A percentile compares a stretch with the other conserved stretches of the same genome.
These are phyloP conservation scores for Drosophila anomelani DNA, from an alignment of 2,888 invertebrate genomes.

Conservation along the genomic window DNA sequence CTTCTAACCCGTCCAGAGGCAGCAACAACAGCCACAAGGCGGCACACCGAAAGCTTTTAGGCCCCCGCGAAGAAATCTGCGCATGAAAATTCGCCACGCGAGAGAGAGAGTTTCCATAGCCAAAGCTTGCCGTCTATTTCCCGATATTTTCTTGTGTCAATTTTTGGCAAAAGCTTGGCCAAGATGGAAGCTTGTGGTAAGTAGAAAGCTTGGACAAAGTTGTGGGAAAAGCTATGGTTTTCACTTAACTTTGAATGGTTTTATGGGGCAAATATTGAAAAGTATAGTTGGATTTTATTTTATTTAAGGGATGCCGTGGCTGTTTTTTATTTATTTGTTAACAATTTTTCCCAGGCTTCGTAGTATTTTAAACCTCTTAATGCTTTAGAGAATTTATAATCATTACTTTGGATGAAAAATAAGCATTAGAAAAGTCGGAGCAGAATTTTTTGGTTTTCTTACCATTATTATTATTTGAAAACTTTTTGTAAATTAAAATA, in stretches of 20 bases:
- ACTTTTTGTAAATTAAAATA: no score
- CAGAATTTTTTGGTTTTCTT: neutral
- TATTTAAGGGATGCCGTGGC: no score
- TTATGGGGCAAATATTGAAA: neutral
- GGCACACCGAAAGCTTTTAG: constrained; percentile 27
- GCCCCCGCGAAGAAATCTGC: constrained; percentile 46
- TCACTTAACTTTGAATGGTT: neutral
- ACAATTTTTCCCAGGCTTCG: no score
- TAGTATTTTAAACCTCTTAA: neutral
- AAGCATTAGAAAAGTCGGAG: neutral
- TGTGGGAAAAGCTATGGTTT: constrained; percentile 4
- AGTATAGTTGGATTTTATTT: neutral
- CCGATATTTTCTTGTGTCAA: constrained; percentile 38
- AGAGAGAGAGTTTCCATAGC: constrained; percentile 5
- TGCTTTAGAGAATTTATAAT: neutral
- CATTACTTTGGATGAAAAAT: neutral
- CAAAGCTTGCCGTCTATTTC: constrained; percentile 28
- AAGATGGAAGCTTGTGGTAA: constrained; percentile 1
- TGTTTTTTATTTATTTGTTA: no score
- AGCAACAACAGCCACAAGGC: constrained; percentile 45
- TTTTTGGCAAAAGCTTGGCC: constrained; percentile 23
- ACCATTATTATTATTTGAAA: no score
- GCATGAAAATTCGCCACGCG: constrained; percentile 39
- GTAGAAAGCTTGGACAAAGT: constrained; percentile 17
- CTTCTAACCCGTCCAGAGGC: constrained; percentile 52